Evolutionary conservation across 2,797 vertebrate genomes (phyloP), one percentile per base, ranked within the genome.

Genomic region (Diplodus sargus): DNA sequence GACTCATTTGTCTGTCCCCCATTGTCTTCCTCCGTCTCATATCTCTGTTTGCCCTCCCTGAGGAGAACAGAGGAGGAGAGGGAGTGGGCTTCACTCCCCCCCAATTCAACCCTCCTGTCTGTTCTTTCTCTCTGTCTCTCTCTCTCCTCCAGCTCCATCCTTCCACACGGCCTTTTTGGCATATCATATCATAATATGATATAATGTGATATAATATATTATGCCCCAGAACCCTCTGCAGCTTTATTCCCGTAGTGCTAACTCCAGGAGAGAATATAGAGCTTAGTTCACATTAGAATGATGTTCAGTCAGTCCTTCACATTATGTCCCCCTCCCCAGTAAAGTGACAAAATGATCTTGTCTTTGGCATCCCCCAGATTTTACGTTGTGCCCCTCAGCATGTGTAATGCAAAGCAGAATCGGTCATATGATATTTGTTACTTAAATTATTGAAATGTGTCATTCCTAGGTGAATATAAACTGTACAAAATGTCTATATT

Each of bases 1-100:
- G 88, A 92, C 72, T 92, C 88, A 93, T 93, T 89, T 86, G 78
- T 90, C 82, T 85, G 79, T 90, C 87, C 78, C 76, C 86, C 84
- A 89, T 94, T 94, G 90, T 93, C 87, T 93, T 85, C 88, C 66
- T 84, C 83, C 74, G 76, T 90, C 79, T 92, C 84, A 87, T 86
- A 83, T 91, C 82, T 87, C 74, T 78, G 82, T 88, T 86, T 90
- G 70, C 78, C 81, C 74, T 91, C 90, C 88, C 86, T 4, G 48
- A 83, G 81, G 85, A 90, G 57, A 87, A 82, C n/a, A 60, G 78
- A 72, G 48, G 53, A 87, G 83, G 57, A 74, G 78, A 87, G 70
- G 82, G 62, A 73, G 70, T 74, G 48, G 73, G 76, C 47, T 80
- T 74, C 65, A 56, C 73, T 77, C 71, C 59, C 30, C 10, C 65